Evolutionary conservation across 2,888 invertebrate species (phyloP).

Genomic region (Conomelus anceps): DNA sequence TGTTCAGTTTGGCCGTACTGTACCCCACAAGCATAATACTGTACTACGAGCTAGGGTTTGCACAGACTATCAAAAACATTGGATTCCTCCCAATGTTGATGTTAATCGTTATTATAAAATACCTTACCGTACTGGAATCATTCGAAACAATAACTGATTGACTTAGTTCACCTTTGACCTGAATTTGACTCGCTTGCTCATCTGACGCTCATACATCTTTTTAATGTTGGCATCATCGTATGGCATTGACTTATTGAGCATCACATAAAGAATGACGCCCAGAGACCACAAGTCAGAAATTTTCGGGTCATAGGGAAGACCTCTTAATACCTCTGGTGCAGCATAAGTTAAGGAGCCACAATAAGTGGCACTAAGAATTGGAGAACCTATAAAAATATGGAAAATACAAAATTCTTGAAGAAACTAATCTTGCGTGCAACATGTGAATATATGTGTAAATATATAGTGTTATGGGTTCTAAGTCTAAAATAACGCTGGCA

Average conservation of each 20-base stretch:
- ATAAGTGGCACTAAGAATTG: not conserved
- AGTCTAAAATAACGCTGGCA: no score
- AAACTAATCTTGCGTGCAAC: no score
- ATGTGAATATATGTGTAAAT: no score
- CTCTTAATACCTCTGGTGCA: not conserved
- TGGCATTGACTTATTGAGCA: conserved; percentile 3
- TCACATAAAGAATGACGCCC: not conserved
- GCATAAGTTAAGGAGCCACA: conserved; percentile 1
- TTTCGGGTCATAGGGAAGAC: conserved; percentile 1
- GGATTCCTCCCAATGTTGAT: no score
- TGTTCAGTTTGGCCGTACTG: no score
- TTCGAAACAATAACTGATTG: not conserved
- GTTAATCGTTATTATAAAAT: no score
- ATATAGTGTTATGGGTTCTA: no score
- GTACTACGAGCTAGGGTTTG: no score
- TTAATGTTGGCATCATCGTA: not conserved
- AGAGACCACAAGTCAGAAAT: not conserved
- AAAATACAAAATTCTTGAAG: no score
- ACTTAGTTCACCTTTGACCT: not conserved
- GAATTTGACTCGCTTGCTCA: conserved; percentile 1
- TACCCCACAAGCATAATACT: no score
- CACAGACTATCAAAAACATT: no score
- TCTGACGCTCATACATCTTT: not conserved
- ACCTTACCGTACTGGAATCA: no score
- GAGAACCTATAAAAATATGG: not conserved